Conservation (phyloP, 2,888 invertebrate species). For the Platycheirus albimanus region DNA sequence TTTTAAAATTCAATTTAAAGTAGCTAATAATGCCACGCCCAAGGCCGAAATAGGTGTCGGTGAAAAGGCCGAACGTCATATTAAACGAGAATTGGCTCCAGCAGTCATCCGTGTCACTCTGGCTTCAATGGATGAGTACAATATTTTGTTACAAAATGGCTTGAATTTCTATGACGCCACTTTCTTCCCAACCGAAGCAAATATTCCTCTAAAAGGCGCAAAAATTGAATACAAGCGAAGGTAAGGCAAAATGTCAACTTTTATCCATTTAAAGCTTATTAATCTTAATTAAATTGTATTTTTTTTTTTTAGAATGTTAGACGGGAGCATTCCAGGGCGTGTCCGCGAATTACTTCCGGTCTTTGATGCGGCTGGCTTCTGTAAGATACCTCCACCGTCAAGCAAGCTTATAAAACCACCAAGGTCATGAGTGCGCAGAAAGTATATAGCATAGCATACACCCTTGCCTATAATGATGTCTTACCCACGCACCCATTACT, state of each 20-base stretch:
- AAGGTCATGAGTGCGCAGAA: conserved; percentile 79
- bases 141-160: conserved; percentile 91
- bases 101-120: conserved; percentile 89
- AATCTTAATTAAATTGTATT: conserved; percentile 41
- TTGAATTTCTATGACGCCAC: conserved; percentile 94
- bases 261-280: background rate
- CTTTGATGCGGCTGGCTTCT: conserved; percentile 93
- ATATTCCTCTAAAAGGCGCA: conserved; percentile 86
- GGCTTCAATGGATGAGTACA: conserved; percentile 90
- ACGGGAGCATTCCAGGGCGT: conserved; percentile 87
- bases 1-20: no score
- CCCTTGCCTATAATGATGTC: conserved; percentile 29
- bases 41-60: conserved; percentile 31
- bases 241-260: conserved; percentile 75
- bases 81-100: conserved; percentile 84
- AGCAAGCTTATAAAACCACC: conserved; percentile 89
- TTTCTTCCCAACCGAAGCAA: conserved; percentile 92
- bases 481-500: conserved; percentile 67
- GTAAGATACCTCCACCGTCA: conserved; percentile 91
- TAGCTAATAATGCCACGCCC: conserved; percentile 51
- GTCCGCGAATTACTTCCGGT: conserved; percentile 90
- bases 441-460: background rate
- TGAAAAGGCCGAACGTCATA: conserved; percentile 79
- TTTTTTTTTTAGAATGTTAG: conserved; percentile 84
- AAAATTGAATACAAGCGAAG: conserved; percentile 84